phyloP scores from a whole-genome alignment of 2,797 vertebrate genomes.

The Rhyacichthys aspro region DNA sequence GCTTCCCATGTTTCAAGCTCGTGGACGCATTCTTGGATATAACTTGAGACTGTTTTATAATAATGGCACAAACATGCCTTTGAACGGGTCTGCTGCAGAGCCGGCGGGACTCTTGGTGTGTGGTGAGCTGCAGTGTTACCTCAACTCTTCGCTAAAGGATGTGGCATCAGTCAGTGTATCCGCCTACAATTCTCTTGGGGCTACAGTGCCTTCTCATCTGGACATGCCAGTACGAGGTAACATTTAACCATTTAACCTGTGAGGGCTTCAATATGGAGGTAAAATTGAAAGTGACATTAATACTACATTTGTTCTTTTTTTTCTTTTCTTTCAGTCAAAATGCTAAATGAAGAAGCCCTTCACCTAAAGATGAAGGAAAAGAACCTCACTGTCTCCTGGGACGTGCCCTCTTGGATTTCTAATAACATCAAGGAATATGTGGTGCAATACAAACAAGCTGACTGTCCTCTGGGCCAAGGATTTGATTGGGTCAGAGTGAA shows the following conservation, averaged over 20 bases:
- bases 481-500: constrained; percentile 77
- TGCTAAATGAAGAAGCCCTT: constrained; percentile 14
- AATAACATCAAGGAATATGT: constrained; percentile 64
- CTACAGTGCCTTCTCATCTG: constrained; percentile 51
- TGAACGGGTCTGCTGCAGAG: constrained; percentile 38
- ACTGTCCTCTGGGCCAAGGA: constrained; percentile 12
- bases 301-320: constrained; percentile 11
- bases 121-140: constrained; percentile 28
- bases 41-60: constrained; percentile 44
- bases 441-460: constrained; percentile 70
- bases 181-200: constrained; percentile 58
- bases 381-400: constrained; percentile 71
- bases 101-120: constrained; percentile 13
- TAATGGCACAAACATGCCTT: neutral
- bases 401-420: neutral
- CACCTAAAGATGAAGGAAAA: constrained; percentile 30
- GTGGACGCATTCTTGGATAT: constrained; percentile 65
- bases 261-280: too few relatives aligned
- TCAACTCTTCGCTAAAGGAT: constrained; percentile 34
- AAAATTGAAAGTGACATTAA: neutral
- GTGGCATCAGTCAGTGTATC: constrained; percentile 48
- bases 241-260: neutral
- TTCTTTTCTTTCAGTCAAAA: constrained; percentile 44
- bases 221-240: constrained; percentile 50
- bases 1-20: constrained; percentile 60